phyloP scores from a whole-genome alignment of 2,113 vertebrate genomes.

The Poeciliopsis prolifica region DNA sequence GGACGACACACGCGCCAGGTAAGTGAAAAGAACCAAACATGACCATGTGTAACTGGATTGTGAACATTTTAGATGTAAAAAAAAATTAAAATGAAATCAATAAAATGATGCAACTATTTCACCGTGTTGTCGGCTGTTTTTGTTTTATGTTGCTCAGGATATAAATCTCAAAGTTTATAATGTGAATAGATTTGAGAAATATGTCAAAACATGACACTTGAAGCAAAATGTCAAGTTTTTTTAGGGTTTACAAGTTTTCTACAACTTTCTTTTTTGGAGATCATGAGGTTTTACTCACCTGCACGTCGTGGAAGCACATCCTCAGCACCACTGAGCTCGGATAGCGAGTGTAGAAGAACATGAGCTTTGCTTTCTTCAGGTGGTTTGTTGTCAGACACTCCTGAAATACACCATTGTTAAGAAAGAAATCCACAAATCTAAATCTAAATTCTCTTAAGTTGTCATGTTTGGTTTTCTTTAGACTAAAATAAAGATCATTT shows the following conservation, averaged over 20 bases:
- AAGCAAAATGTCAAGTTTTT: too few relatives aligned
- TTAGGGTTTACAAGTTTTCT: too few relatives aligned
- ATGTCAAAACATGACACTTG: too few relatives aligned
- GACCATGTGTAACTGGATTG: too few relatives aligned
- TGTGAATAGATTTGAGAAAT: neutral
- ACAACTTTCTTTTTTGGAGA: too few relatives aligned
- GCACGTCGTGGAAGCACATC: conserved; percentile 88
- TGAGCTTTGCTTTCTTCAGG: conserved; percentile 92
- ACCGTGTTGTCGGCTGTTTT: neutral
- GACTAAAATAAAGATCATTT: conserved; percentile 55
- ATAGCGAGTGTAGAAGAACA: conserved; percentile 95
- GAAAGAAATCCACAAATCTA: conserved; percentile 46
- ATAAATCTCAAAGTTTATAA: neutral
- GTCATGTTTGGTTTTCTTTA: conserved; percentile 55
- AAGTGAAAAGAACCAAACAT: conserved; percentile 21
- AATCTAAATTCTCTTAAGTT: neutral
- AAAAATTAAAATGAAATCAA: neutral
- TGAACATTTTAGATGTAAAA: neutral
- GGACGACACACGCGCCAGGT: conserved; percentile 28
- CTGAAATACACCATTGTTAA: conserved; percentile 81
- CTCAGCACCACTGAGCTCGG: conserved; percentile 90
- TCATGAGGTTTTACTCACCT: conserved; percentile 76
- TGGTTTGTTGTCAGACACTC: conserved; percentile 87
- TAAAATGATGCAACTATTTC: neutral
- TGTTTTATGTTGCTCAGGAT: neutral